Conservation (phyloP, 2,113 vertebrate species). For the Xenotilapia longispinis region DNA sequence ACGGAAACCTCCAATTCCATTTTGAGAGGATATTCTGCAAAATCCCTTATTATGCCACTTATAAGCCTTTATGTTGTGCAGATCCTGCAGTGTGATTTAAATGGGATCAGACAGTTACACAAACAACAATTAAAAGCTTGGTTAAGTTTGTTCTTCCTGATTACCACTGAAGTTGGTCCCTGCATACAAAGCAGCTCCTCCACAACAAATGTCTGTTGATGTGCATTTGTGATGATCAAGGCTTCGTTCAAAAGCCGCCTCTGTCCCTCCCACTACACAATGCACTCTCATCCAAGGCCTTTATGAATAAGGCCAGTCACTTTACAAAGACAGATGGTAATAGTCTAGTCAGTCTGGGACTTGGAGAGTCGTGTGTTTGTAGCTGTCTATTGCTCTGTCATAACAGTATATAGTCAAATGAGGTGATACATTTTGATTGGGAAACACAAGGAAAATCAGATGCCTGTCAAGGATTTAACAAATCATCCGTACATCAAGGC, state of each 20-base stretch:
- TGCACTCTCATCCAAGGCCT: conserved; percentile 3
- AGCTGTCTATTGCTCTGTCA: conserved; percentile 1
- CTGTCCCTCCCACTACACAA: conserved; percentile 24
- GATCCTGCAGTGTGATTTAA: conserved; percentile 40
- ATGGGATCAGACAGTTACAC: conserved; percentile 63
- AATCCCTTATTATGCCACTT: conserved; percentile 37
- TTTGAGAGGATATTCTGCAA: conserved; percentile 17
- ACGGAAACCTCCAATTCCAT: conserved; percentile 9
- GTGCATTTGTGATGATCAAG: conserved; percentile 53
- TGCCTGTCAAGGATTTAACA: conserved; percentile 5
- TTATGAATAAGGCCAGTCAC: conserved; percentile 30
- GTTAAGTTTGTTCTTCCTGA: conserved; percentile 71
- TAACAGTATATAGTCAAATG: conserved; percentile 37
- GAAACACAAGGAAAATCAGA: conserved; percentile 23
- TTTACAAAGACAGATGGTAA: conserved; percentile 44
- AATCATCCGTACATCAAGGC: conserved; percentile 15
- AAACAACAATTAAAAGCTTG: conserved; percentile 75
- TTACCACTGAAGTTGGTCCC: conserved; percentile 51
- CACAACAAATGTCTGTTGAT: conserved; percentile 41
- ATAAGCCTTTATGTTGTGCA: conserved; percentile 20
- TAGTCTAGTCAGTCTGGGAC: background rate
- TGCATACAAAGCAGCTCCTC: conserved; percentile 51
- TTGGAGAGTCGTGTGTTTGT: background rate
- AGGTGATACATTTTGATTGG: conserved; percentile 40
- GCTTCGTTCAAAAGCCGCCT: conserved; percentile 10